These are phyloP conservation scores for Hyles vespertilio DNA, from an alignment of 1,140 invertebrate species.

Conservation along the genomic window DNA sequence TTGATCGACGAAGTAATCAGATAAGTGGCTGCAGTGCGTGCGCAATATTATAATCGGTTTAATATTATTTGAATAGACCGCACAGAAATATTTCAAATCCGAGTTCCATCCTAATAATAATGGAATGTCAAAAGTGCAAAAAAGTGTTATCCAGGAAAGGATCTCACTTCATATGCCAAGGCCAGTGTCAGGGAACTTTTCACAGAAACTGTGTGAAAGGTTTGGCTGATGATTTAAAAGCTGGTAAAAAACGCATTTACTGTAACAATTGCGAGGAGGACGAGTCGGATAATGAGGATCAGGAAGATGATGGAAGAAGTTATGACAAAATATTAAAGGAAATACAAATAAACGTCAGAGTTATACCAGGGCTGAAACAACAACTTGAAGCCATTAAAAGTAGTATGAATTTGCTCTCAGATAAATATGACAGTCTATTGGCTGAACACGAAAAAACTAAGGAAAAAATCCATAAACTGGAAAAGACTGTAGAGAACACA, in stretches of 20 bases:
- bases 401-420: conserved; percentile 17
- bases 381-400: conserved; percentile 11
- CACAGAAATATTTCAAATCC: too few species aligned
- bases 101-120: background rate
- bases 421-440: conserved; percentile 19
- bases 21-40: too few species aligned
- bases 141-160: conserved; percentile 16
- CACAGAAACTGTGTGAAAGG: conserved; percentile 24
- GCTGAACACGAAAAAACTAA: conserved; percentile 16
- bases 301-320: background rate
- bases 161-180: conserved; percentile 18
- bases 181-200: conserved; percentile 20
- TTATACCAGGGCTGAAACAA: conserved; percentile 6
- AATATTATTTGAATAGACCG: too few species aligned
- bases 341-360: conserved; percentile 3
- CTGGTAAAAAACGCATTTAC: conserved; percentile 9
- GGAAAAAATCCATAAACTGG: conserved; percentile 16
- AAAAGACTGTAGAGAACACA: conserved; percentile 15
- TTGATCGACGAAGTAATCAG: too few species aligned
- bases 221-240: conserved; percentile 17
- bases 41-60: too few species aligned
- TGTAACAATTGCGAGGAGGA: conserved; percentile 25
- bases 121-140: conserved; percentile 21
- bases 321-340: conserved; percentile 7
- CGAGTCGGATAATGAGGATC: conserved; percentile 7